Conservation (phyloP, 2,797 vertebrate species). For the Pangasius larnaudii region DNA sequence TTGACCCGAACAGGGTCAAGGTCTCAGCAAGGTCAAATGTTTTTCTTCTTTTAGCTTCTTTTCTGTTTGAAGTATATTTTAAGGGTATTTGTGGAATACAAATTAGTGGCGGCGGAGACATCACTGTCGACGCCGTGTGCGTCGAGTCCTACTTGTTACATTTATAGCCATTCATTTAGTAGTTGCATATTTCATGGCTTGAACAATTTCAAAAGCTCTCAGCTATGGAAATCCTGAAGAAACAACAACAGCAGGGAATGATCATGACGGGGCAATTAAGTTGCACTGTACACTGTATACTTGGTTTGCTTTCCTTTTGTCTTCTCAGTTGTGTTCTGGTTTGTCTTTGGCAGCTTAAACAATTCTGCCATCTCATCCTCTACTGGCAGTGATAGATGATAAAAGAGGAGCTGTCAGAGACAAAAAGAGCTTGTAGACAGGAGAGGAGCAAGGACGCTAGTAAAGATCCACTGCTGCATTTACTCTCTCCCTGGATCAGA, state of each 20-base stretch:
- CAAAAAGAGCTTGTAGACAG: not conserved
- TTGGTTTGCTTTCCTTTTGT: conserved; percentile 18
- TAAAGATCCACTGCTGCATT: conserved; percentile 2
- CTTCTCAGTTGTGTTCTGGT: conserved; percentile 1
- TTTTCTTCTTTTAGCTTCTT: not conserved
- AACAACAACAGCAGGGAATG: conserved; percentile 41
- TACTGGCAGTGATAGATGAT: conserved; percentile 12
- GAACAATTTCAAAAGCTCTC: not conserved
- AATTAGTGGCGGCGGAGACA: not conserved
- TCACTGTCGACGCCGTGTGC: not conserved
- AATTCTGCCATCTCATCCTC: conserved; percentile 19
- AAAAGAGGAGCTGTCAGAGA: conserved; percentile 15
- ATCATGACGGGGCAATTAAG: conserved; percentile 35
- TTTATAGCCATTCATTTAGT: not conserved
- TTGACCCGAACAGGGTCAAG: not conserved
- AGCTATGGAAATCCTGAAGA: conserved; percentile 41
- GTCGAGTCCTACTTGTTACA: not conserved
- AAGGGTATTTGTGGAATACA: not conserved
- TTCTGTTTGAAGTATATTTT: not conserved
- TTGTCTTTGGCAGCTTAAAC: conserved; percentile 14
- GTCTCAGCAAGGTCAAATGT: not conserved
- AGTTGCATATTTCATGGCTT: conserved; percentile 1
- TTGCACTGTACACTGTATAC: not conserved
- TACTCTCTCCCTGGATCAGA: conserved; percentile 54
- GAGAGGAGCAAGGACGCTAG: not conserved